Evolutionary conservation across 2,113 vertebrate species (phyloP).

Genomic region (Rhegmatorhina hoffmannsi): DNA sequence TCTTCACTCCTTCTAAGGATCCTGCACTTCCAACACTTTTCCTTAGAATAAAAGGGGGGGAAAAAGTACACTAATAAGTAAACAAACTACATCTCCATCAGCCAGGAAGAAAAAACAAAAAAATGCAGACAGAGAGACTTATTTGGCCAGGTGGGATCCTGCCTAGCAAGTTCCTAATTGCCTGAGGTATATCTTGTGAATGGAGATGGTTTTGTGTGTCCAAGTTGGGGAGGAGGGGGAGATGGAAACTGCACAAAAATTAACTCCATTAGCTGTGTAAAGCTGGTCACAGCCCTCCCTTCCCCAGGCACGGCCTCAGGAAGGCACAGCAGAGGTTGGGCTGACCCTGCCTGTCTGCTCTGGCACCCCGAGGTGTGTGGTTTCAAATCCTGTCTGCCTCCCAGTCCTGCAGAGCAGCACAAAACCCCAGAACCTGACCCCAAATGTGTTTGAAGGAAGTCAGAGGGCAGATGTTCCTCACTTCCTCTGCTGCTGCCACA

Average conservation of each 20-base stretch:
- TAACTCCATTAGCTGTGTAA: background rate
- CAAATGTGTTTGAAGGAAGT: conserved; percentile 51
- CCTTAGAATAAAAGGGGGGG: background rate
- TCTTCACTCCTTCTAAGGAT: background rate
- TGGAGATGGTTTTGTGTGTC: background rate
- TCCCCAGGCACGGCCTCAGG: rapidly evolving
- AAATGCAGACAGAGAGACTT: background rate
- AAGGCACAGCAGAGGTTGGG: background rate
- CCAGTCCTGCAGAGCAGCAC: background rate
- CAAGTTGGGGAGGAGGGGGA: background rate
- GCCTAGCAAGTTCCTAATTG: background rate
- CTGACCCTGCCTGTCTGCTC: conserved; percentile 9
- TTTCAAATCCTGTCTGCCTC: conserved; percentile 58
- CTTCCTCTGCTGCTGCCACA: conserved; percentile 60
- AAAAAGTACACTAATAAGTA: background rate
- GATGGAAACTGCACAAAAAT: background rate
- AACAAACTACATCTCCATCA: conserved; percentile 13
- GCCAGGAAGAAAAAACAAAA: background rate
- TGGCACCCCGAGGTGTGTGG: conserved; percentile 23
- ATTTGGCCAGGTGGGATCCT: conserved; percentile 35
- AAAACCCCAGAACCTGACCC: background rate
- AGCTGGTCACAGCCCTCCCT: background rate
- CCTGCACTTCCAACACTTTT: background rate
- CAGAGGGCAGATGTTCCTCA: conserved; percentile 68
- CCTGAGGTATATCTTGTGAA: background rate